Evolutionary conservation across 2,113 vertebrate genomes (phyloP).

Genomic region (Pseudopodoces humilis): DNA sequence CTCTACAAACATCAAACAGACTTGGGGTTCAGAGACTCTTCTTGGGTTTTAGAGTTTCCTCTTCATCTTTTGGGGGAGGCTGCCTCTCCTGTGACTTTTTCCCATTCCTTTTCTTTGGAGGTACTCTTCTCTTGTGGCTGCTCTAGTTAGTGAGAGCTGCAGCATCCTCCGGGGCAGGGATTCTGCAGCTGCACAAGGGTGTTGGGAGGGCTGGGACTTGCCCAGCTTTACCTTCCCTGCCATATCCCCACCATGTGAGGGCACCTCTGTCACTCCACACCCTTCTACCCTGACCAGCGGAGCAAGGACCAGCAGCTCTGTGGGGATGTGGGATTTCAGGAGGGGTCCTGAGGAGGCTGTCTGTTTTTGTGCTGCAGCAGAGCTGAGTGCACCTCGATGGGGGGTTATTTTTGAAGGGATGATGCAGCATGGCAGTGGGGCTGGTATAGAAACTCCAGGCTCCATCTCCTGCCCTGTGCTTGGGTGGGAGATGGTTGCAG

Average conservation of each 20-base stretch:
- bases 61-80: not conserved
- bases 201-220: not conserved
- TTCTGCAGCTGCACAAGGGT: fast-evolving
- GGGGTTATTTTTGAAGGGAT: not conserved
- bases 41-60: not conserved
- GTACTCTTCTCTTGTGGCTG: not conserved
- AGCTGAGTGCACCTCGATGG: not conserved
- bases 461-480: not conserved
- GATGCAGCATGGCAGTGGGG: fast-evolving
- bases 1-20: not conserved
- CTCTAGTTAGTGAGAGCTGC: not conserved
- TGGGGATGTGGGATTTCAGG: not conserved
- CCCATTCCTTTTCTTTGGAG: not conserved
- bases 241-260: too few relatives aligned
- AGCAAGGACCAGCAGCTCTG: not conserved
- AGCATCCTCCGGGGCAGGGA: not conserved
- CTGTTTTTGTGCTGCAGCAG: not conserved
- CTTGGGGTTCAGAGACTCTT: not conserved
- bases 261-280: not conserved
- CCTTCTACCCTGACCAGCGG: fast-evolving
- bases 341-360: not conserved
- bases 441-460: not conserved
- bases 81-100: not conserved
- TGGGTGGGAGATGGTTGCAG: not conserved
- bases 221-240: not conserved